These are phyloP conservation scores for Triplophysa dalaica DNA, from an alignment of 2,113 vertebrate species.

Conservation along the genomic window DNA sequence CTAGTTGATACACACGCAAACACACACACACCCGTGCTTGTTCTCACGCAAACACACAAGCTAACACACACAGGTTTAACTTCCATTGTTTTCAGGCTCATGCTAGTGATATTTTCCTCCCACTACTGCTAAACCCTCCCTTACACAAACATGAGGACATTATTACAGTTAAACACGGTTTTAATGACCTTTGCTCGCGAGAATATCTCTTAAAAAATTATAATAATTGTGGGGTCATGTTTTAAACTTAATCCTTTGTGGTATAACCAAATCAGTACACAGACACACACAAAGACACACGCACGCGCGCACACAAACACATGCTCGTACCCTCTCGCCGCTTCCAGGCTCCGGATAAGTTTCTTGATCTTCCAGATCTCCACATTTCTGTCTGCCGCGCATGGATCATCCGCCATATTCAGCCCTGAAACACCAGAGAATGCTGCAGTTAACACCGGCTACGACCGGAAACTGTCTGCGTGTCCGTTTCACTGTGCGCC, in stretches of 20 bases:
- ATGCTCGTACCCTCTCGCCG: constrained; percentile 86
- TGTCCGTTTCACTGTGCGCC: constrained; percentile 67
- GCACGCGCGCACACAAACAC: not conserved
- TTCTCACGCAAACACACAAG: too few relatives aligned
- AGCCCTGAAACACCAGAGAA: constrained; percentile 63
- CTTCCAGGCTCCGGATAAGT: constrained; percentile 97
- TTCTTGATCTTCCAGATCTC: constrained; percentile 99
- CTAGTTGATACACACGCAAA: too few relatives aligned
- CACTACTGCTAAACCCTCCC: too few relatives aligned
- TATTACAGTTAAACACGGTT: too few relatives aligned
- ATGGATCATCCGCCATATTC: constrained; percentile 99
- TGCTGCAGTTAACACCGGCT: not conserved
- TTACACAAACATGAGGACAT: too few relatives aligned
- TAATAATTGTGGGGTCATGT: not conserved
- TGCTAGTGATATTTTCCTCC: too few relatives aligned
- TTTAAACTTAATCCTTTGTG: not conserved
- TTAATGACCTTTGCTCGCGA: too few relatives aligned
- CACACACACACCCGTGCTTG: too few relatives aligned
- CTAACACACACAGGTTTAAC: too few relatives aligned
- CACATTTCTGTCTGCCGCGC: constrained; percentile 95
- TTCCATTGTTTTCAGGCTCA: too few relatives aligned
- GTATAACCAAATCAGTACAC: not conserved
- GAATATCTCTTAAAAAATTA: too few relatives aligned
- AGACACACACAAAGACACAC: not conserved
- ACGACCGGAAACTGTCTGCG: not conserved